phyloP scores from a whole-genome alignment of 2,888 invertebrate species.

The Noctua fimbriata region DNA sequence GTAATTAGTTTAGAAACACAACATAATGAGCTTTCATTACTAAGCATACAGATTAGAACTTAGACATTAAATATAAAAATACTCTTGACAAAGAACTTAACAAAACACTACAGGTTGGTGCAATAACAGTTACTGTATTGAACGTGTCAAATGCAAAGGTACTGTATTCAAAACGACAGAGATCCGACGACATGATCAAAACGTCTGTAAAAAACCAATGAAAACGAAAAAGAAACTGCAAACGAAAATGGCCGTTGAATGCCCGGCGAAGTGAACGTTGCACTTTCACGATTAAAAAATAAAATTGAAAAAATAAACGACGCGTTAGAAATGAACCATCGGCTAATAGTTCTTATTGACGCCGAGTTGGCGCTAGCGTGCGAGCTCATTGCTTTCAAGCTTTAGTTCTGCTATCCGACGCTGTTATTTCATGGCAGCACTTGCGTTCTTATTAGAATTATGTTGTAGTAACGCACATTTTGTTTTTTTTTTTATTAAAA shows the following conservation, averaged over 20 bases:
- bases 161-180: constrained; percentile 67
- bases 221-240: constrained; percentile 85
- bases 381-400: constrained; percentile 52
- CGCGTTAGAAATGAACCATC: constrained; percentile 85
- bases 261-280: constrained; percentile 87
- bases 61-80: neutral
- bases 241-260: constrained; percentile 87
- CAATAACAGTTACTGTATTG: constrained; percentile 53
- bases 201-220: constrained; percentile 85
- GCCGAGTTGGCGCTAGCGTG: constrained; percentile 79
- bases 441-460: constrained; percentile 66
- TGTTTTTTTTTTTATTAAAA: neutral
- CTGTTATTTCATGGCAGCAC: constrained; percentile 80
- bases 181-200: constrained; percentile 83
- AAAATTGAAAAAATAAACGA: constrained; percentile 83
- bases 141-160: constrained; percentile 51
- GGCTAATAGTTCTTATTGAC: constrained; percentile 80
- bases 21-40: constrained; percentile 57
- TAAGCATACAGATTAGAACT: neutral
- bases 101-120: constrained; percentile 10
- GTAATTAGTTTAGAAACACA: constrained; percentile 75
- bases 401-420: constrained; percentile 88
- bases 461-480: neutral
- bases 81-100: neutral
- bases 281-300: constrained; percentile 88